Evolutionary conservation across 2,797 vertebrate genomes (phyloP).

Genomic region (Rousettus madagascariensis): DNA sequence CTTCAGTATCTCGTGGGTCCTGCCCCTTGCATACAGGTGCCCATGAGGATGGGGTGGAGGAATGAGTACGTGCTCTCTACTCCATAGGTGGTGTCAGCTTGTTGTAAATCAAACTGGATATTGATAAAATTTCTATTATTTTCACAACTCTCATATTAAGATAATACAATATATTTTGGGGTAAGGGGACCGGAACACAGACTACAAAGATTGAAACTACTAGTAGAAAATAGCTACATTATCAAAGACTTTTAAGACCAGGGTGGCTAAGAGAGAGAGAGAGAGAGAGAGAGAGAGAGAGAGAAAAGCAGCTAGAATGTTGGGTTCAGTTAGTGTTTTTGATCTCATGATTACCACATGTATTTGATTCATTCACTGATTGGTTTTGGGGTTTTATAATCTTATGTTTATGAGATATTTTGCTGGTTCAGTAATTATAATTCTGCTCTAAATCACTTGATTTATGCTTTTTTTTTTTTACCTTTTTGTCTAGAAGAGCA

Average conservation of each 20-base stretch:
- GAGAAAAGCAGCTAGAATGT: conserved; percentile 83
- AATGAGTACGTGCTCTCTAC: neutral
- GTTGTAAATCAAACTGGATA: neutral
- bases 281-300: conserved; percentile 25
- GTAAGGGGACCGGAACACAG: neutral
- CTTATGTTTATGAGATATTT: conserved; percentile 20
- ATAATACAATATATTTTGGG: neutral
- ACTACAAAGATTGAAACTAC: neutral
- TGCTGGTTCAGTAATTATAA: conserved; percentile 44
- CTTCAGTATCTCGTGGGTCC: neutral
- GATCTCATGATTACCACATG: conserved; percentile 75
- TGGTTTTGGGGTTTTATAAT: conserved; percentile 58
- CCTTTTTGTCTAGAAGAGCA: conserved; percentile 53
- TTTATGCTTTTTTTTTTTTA: conserved; percentile 60
- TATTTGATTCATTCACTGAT: conserved; percentile 69
- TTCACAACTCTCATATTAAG: conserved; percentile 3
- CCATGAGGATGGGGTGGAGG: neutral
- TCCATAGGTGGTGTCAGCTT: conserved; percentile 16
- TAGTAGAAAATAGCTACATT: neutral
- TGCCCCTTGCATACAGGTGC: neutral
- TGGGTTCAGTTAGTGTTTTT: conserved; percentile 74
- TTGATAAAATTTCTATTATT: neutral
- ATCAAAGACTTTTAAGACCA: conserved; percentile 32
- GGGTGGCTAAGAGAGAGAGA: neutral
- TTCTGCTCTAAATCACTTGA: conserved; percentile 37